Percentiles rank a stretch among this genome's conserved stretches.
These are phyloP conservation scores for Huso huso DNA, from an alignment of 2,797 vertebrate species.

Conservation along the genomic window DNA sequence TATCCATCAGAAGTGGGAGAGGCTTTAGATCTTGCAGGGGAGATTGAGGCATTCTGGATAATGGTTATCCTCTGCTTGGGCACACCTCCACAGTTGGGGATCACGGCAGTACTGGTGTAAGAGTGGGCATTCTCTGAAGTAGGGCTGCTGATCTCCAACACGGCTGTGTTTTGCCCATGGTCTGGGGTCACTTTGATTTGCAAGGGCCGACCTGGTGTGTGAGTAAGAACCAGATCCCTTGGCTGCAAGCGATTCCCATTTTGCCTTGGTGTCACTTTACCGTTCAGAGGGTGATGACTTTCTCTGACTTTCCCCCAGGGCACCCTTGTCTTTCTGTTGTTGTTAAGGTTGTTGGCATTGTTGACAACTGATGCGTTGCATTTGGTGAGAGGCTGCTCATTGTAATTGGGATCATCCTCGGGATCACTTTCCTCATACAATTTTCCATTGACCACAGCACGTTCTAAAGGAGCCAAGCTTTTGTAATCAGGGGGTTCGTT, in stretches of 20 bases:
- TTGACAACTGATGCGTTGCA: slow-evolving; percentile 62
- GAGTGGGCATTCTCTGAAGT: slow-evolving; percentile 74
- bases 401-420: slow-evolving; percentile 61
- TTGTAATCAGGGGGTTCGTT: slow-evolving; percentile 66
- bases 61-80: slow-evolving; percentile 93
- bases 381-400: slow-evolving; percentile 61
- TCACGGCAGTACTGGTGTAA: slow-evolving; percentile 88
- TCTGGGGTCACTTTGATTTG: slow-evolving; percentile 95
- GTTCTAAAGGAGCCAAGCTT: slow-evolving; percentile 66
- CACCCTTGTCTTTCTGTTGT: slow-evolving; percentile 70
- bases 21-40: slow-evolving; percentile 70
- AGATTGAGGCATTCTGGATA: slow-evolving; percentile 78
- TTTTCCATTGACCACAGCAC: slow-evolving; percentile 74
- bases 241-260: slow-evolving; percentile 75
- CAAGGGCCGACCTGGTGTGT: slow-evolving; percentile 84
- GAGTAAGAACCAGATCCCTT: slow-evolving; percentile 78
- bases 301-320: slow-evolving; percentile 78
- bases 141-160: slow-evolving; percentile 86
- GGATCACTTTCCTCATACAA: slow-evolving; percentile 68
- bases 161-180: slow-evolving; percentile 80
- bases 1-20: slow-evolving; percentile 58
- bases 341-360: slow-evolving; percentile 61
- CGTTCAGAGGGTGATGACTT: slow-evolving; percentile 56
- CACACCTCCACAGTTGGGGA: slow-evolving; percentile 83
- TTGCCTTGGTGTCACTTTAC: slow-evolving; percentile 68